Conservation (phyloP, 2,113 vertebrate species). For the Albula glossodonta region DNA sequence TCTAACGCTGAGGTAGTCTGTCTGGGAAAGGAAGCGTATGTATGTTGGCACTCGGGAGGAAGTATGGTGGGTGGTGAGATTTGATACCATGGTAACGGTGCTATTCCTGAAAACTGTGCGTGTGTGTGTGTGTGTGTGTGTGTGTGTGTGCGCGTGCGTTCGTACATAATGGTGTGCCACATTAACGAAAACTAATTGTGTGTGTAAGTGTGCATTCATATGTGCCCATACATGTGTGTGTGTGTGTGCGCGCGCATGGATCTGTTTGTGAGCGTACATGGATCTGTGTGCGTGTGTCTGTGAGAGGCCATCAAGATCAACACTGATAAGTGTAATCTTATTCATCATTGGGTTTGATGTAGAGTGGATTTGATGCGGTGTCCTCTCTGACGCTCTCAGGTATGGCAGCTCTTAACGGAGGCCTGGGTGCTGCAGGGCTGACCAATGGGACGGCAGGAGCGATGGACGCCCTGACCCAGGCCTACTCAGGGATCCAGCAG, state of each 20-base stretch:
- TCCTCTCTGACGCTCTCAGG: slow-evolving; percentile 71
- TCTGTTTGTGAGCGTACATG: too few species aligned
- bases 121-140: slow-evolving; percentile 2
- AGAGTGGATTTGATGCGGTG: slow-evolving; percentile 80
- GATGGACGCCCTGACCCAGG: slow-evolving; percentile 97
- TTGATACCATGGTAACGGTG: too few species aligned
- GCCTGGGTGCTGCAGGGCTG: slow-evolving; percentile 89
- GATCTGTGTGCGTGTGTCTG: background rate
- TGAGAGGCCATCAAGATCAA: slow-evolving; percentile 45
- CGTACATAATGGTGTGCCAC: background rate
- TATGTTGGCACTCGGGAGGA: too few species aligned
- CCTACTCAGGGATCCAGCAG: slow-evolving; percentile 99
- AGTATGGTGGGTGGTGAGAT: background rate
- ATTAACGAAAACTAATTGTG: background rate
- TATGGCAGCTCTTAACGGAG: slow-evolving; percentile 96
- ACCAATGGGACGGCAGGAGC: slow-evolving; percentile 92
- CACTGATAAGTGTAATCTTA: slow-evolving; percentile 88
- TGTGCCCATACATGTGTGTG: background rate
- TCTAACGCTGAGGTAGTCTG: background rate
- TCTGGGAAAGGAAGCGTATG: background rate
- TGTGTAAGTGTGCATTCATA: slow-evolving; percentile 60
- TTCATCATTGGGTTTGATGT: slow-evolving; percentile 87
- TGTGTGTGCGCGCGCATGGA: too few species aligned
- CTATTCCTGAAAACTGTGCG: background rate
- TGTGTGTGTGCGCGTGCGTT: background rate